Percentiles rank a stretch among this genome's conserved stretches.
phyloP scores from a whole-genome alignment of 2,113 vertebrate species.

The Telmatochromis sp. region DNA sequence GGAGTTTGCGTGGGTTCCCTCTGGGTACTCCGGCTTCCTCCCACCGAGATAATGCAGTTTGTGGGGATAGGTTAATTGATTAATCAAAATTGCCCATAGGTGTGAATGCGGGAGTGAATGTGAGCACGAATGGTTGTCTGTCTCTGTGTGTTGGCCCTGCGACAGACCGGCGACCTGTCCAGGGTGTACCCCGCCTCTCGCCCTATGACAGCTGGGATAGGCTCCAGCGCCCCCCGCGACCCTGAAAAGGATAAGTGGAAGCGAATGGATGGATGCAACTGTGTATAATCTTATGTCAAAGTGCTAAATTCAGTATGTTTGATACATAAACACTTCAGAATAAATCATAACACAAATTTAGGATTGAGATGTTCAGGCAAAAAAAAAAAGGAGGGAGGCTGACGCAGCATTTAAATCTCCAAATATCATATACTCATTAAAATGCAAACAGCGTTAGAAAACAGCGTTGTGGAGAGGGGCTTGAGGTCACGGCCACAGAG shows the following conservation, averaged over 20 bases:
- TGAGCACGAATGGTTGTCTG: background rate
- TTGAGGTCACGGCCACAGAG: background rate
- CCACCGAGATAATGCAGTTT: background rate
- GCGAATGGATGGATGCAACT: background rate
- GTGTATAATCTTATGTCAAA: background rate
- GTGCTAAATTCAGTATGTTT: background rate
- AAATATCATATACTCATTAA: background rate
- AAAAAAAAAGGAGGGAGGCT: fast-evolving
- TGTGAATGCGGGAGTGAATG: background rate
- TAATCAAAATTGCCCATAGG: background rate
- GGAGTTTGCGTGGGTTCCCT: background rate
- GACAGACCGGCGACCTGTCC: fast-evolving
- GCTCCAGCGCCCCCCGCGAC: fast-evolving
- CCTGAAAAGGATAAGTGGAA: fast-evolving
- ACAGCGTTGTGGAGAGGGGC: conserved; percentile 9
- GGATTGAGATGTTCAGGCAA: background rate
- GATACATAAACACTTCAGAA: background rate
- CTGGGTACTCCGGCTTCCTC: fast-evolving
- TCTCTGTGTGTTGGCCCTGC: fast-evolving
- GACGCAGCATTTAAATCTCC: background rate
- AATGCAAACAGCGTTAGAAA: background rate
- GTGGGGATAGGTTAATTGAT: background rate
- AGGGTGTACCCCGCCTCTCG: background rate
- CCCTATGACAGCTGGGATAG: background rate
- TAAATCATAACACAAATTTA: background rate